These are phyloP conservation scores for Pandemis cinnamomeana DNA, from an alignment of 2,888 invertebrate genomes.

Conservation along the genomic window DNA sequence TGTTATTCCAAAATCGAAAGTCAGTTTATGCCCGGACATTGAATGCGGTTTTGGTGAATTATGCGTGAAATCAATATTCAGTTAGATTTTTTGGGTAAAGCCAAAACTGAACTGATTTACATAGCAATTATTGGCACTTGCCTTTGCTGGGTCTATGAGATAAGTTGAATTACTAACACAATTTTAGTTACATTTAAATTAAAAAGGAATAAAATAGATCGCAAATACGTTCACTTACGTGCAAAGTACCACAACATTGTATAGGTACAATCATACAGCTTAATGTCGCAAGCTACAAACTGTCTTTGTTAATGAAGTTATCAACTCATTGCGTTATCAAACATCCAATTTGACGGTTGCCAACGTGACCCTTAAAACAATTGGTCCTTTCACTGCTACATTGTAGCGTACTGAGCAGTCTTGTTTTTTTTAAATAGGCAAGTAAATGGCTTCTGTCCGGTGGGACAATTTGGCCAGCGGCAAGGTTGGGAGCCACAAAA, in stretches of 20 bases:
- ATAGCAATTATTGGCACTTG: no score
- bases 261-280: not conserved
- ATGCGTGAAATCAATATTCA: no score
- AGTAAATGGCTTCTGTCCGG: no score
- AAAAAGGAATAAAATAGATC: not conserved
- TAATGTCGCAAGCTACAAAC: constrained; percentile 15
- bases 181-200: not conserved
- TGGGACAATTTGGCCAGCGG: no score
- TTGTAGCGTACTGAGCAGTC: constrained; percentile 44
- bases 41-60: no score
- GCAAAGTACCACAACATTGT: not conserved
- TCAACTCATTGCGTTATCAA: constrained; percentile 26
- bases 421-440: no score
- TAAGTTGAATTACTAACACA: not conserved
- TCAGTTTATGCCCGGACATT: no score
- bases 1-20: no score
- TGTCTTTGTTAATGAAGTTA: constrained; percentile 32
- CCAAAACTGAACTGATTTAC: no score
- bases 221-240: not conserved
- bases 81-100: no score
- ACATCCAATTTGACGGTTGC: constrained; percentile 28
- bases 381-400: constrained; percentile 41
- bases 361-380: constrained; percentile 28
- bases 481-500: constrained; percentile 23
- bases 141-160: no score